phyloP scores from a whole-genome alignment of 2,797 vertebrate species.

The Megaceryle alcyon region DNA sequence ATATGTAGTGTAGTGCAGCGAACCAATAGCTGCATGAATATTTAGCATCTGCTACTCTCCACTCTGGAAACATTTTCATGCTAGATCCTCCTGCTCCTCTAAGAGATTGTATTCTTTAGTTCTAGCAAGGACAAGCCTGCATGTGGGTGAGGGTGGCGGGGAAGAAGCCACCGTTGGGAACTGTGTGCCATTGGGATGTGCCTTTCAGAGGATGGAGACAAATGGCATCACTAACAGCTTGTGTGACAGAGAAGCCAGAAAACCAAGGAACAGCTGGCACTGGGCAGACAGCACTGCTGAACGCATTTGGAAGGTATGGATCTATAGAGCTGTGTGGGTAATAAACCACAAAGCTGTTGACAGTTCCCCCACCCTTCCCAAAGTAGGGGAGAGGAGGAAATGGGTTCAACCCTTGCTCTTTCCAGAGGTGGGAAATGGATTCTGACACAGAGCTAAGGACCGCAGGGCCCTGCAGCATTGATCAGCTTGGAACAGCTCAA shows the following conservation, averaged over 20 bases:
- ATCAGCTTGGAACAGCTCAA: background rate
- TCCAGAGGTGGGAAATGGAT: background rate
- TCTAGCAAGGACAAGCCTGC: background rate
- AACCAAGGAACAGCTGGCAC: background rate
- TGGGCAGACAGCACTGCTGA: fast-evolving
- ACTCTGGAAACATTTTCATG: background rate
- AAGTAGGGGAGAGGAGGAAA: background rate
- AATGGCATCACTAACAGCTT: background rate
- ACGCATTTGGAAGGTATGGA: background rate
- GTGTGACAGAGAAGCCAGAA: background rate
- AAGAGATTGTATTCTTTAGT: fast-evolving
- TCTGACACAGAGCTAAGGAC: background rate
- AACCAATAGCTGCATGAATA: background rate
- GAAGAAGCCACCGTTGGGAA: background rate
- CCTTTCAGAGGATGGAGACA: background rate
- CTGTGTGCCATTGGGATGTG: background rate
- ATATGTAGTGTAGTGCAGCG: fast-evolving
- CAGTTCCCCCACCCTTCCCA: background rate
- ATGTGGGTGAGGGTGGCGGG: background rate
- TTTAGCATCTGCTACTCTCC: background rate
- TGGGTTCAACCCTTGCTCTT: background rate
- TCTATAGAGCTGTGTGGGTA: background rate
- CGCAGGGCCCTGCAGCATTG: background rate
- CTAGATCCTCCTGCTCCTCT: background rate
- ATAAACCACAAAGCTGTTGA: background rate